phyloP scores from a whole-genome alignment of 2,113 vertebrate species.

The Brachypteracias leptosomus region DNA sequence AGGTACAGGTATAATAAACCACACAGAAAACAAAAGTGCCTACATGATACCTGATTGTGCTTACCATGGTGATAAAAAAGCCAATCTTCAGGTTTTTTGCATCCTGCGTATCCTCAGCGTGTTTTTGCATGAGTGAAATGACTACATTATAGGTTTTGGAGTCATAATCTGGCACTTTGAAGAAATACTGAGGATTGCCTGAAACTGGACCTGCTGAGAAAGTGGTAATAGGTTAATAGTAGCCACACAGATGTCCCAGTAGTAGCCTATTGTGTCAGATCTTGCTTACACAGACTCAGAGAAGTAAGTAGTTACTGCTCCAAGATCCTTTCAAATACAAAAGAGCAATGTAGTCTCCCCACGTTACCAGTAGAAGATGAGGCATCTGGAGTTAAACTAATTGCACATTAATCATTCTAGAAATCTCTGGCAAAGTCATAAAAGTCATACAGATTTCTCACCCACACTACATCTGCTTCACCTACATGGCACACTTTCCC shows the following conservation, averaged over 20 bases:
- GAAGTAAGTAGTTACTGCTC: not conserved
- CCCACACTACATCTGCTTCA: not conserved
- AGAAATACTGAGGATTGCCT: conserved; percentile 37
- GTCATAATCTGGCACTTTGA: conserved; percentile 55
- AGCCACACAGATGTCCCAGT: not conserved
- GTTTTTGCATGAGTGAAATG: conserved; percentile 63
- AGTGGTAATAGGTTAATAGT: not conserved
- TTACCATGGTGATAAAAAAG: conserved; percentile 68
- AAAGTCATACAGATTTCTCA: not conserved
- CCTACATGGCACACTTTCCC: not conserved
- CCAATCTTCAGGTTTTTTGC: not conserved
- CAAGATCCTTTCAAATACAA: not conserved
- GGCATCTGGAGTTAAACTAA: not conserved
- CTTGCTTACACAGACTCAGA: not conserved
- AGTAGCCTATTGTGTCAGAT: not conserved
- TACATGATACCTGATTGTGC: not conserved
- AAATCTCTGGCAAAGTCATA: not conserved
- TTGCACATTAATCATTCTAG: not conserved
- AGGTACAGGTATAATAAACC: not conserved
- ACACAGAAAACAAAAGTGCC: not conserved
- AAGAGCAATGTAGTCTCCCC: not conserved
- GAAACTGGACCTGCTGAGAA: conserved; percentile 30
- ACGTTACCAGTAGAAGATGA: not conserved
- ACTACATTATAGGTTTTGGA: conserved; percentile 36
- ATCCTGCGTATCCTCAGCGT: not conserved